Conservation (phyloP, 2,797 vertebrate genomes). For the Pantherophis vulpinus region DNA sequence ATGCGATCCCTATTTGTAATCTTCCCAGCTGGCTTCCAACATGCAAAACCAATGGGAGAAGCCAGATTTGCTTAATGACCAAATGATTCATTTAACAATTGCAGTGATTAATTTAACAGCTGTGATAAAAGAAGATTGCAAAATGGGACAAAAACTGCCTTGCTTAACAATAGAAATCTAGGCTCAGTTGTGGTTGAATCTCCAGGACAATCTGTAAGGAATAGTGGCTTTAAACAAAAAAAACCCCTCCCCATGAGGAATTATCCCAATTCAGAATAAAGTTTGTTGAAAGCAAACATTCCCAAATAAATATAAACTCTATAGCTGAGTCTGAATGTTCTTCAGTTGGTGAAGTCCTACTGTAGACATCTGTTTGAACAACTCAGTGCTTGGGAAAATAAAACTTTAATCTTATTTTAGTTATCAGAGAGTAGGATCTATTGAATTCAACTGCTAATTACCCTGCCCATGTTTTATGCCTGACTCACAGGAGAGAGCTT, state of each 20-base stretch:
- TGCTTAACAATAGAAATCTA: background rate
- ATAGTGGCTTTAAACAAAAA: background rate
- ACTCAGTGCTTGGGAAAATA: constrained; percentile 58
- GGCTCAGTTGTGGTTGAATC: background rate
- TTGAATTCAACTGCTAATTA: background rate
- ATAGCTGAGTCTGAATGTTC: constrained; percentile 45
- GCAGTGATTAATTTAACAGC: background rate
- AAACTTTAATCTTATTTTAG: constrained; percentile 14
- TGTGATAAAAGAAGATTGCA: background rate
- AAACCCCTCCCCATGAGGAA: background rate
- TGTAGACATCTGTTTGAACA: constrained; percentile 27
- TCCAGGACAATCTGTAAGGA: background rate
- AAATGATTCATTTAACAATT: background rate
- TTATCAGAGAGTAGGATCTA: constrained; percentile 31
- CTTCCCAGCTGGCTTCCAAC: background rate
- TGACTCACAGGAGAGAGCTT: background rate
- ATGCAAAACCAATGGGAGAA: background rate
- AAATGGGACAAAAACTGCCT: background rate
- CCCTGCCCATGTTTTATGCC: background rate
- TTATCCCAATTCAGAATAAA: background rate
- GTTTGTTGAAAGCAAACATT: background rate
- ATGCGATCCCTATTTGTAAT: background rate
- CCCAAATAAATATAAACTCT: constrained; percentile 51
- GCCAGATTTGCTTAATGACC: background rate
- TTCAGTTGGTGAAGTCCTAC: constrained; percentile 31